Base-by-base conservation (phyloP, 2,113 vertebrate species). In the Sinocyclocheilus rhinocerous region DNA sequence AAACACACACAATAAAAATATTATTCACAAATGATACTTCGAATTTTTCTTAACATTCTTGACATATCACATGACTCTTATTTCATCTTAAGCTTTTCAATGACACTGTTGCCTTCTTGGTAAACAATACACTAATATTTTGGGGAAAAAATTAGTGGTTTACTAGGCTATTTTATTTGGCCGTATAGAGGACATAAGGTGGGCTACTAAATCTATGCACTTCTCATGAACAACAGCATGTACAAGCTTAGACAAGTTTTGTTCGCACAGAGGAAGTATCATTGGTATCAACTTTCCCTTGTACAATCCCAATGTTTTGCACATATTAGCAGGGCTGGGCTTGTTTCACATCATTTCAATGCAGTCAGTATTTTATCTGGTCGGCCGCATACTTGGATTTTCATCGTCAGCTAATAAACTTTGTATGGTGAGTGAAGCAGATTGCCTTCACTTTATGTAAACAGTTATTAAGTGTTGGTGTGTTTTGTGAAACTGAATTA, bases 161-260 rank as follows among this genome's bases (percentile, higher is more conserved):
- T 39, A 39, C 36, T 39, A 39, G 42, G 2, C 33, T 33, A 33
- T 33, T 33, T 33, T 33, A 33, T 33, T 33, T 33, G 33, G 33
- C 33, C 33, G 26, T 36, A 36, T 36, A 4, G 33, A 36, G 33
- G 33, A 36, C 33, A 39, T 39, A 39, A 39, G 36, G 36, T 39
- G 36, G 6, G 45, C 45, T 48, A 11, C 77, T n/a, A 42, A 63
- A 61, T 18, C 33, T 26, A 24, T 16, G 20, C 57, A 57, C 52
- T 22, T 59, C 52, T 57, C 57, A 24, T 0, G 16, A 42, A 24
- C 5, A 24, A 42, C 2, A 80, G n/a, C 52, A 42, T 24, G 57
- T 24, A n/a, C n/a, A 78, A 78, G 76, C 29, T 80, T 63, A 15
- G 20, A 18, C 77, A 42, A 24, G 77, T 16, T 42, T 63, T 63